Conservation (phyloP, 2,113 vertebrate species). For the Albula glossodonta region DNA sequence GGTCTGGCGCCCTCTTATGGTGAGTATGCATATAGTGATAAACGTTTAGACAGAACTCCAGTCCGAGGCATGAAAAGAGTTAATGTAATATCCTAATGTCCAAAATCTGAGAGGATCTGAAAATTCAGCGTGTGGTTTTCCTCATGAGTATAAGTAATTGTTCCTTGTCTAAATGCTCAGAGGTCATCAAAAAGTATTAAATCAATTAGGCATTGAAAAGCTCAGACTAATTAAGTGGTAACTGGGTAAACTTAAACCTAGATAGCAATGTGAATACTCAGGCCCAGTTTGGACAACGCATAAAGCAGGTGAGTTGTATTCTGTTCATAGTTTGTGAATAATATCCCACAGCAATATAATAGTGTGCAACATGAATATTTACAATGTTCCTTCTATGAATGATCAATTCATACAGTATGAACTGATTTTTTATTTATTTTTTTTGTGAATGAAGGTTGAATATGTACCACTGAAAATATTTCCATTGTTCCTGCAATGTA, state of each 20-base stretch:
- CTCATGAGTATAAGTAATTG: neutral
- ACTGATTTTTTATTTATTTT: no score
- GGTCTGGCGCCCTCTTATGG: neutral
- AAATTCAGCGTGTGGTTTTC: neutral
- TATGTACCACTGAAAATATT: neutral
- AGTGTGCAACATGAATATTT: neutral
- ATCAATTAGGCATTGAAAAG: neutral
- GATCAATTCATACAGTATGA: no score
- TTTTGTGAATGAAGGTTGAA: neutral
- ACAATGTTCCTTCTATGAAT: neutral
- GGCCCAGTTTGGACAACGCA: neutral
- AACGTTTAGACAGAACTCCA: neutral
- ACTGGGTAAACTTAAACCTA: neutral
- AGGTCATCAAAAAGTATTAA: neutral
- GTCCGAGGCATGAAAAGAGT: neutral
- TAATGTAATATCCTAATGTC: neutral
- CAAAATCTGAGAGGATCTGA: neutral
- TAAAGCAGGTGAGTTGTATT: neutral
- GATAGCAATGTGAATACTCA: neutral
- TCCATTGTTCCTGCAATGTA: neutral
- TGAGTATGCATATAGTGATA: neutral
- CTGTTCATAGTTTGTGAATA: neutral
- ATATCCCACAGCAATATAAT: neutral
- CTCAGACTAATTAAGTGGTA: neutral
- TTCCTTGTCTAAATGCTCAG: neutral